Evolutionary conservation across 2,888 invertebrate genomes (phyloP).

Genomic region (Elysia crispata): DNA sequence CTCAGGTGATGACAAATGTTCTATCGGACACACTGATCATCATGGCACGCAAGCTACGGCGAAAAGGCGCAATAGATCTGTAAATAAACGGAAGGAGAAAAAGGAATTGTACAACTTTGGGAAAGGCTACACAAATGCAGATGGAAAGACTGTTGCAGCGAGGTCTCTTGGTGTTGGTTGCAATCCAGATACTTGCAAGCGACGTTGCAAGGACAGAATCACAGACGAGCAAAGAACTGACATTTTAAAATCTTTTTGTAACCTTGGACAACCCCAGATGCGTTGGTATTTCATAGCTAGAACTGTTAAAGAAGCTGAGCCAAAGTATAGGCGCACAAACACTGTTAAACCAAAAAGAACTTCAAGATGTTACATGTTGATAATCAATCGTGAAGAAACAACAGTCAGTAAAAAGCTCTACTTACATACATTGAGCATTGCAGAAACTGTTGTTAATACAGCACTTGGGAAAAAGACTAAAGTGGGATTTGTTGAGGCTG

Average conservation of each 20-base stretch:
- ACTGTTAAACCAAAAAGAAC: slow-evolving; percentile 4
- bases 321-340: neutral
- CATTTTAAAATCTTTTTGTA: neutral
- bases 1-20: neutral
- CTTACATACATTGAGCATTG: slow-evolving; percentile 4
- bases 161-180: neutral
- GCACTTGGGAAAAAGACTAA: neutral
- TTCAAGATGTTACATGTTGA: neutral
- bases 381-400: neutral
- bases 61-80: neutral
- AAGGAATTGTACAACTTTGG: neutral
- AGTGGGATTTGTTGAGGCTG: slow-evolving; percentile 4
- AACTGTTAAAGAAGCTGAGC: neutral
- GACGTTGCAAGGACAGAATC: neutral
- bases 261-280: slow-evolving; percentile 2
- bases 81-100: no score
- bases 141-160: slow-evolving; percentile 1
- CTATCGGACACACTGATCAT: neutral
- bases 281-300: no score
- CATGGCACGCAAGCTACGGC: slow-evolving; percentile 1
- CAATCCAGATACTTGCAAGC: slow-evolving; percentile 1
- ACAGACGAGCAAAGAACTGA: neutral
- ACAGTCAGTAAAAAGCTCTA: neutral
- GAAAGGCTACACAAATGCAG: neutral
- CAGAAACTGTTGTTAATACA: slow-evolving; percentile 1